Conservation (phyloP, 2,797 vertebrate species). For the Alca torda region DNA sequence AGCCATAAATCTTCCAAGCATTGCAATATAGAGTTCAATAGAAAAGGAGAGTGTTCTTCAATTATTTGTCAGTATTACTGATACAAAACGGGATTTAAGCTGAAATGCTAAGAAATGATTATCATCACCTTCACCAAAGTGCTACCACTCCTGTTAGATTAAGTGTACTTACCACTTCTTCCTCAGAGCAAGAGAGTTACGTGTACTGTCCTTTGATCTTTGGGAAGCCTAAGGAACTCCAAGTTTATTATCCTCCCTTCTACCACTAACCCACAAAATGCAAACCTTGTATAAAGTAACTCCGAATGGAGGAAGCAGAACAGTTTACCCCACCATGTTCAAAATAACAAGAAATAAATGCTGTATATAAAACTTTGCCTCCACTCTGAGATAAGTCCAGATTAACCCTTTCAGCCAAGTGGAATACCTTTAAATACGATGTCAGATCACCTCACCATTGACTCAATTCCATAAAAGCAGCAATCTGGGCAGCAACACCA, state of each 20-base stretch:
- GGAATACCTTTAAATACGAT: background rate
- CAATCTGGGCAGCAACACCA: background rate
- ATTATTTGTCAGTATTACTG: background rate
- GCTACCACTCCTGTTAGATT: background rate
- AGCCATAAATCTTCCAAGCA: background rate
- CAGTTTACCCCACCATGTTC: background rate
- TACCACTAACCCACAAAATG: slow-evolving; percentile 24
- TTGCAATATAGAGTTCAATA: background rate
- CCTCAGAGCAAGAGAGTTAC: background rate
- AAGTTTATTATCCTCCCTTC: background rate
- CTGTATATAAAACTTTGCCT: background rate
- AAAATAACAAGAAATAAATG: background rate
- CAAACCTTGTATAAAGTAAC: slow-evolving; percentile 7
- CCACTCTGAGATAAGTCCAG: background rate
- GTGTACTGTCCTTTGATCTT: slow-evolving; percentile 1
- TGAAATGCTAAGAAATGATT: background rate
- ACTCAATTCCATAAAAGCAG: background rate
- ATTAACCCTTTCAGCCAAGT: background rate
- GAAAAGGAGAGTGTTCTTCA: background rate
- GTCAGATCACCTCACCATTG: background rate
- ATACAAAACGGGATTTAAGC: background rate
- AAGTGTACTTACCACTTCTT: background rate
- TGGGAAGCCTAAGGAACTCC: background rate
- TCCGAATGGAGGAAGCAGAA: background rate
- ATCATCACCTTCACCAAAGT: background rate